These are phyloP conservation scores for Acrobasis repandana DNA, from an alignment of 2,888 invertebrate species.

Conservation along the genomic window DNA sequence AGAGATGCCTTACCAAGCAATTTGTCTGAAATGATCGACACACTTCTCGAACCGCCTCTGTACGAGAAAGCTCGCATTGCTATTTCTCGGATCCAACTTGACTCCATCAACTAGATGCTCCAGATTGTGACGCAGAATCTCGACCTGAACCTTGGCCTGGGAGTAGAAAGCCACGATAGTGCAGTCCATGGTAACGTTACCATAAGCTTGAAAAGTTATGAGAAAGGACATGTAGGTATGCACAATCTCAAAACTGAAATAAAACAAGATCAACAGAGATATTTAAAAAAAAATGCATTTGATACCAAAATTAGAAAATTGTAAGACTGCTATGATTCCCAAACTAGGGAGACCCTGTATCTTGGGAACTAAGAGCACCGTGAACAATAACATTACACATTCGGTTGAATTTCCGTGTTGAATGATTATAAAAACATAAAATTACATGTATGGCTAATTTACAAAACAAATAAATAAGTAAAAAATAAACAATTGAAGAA, in stretches of 20 bases:
- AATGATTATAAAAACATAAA: no score
- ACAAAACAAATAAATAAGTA: no score
- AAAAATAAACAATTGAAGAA: no score
- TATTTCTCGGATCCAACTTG: conserved; percentile 21
- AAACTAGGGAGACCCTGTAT: no score
- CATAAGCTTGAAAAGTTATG: conserved; percentile 60
- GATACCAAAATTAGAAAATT: no score
- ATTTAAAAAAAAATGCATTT: no score
- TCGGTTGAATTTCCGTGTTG: no score
- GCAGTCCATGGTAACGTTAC: conserved; percentile 67
- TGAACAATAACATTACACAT: no score
- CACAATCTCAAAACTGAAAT: conserved; percentile 58
- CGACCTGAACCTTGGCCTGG: conserved; percentile 61
- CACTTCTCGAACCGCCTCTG: conserved; percentile 53
- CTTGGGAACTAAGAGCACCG: no score
- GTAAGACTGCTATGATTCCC: no score
- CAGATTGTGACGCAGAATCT: conserved; percentile 58
- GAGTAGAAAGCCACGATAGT: conserved; percentile 64
- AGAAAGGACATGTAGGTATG: conserved; percentile 52
- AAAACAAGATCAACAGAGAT: neutral
- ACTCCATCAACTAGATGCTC: conserved; percentile 49
- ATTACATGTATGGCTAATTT: no score
- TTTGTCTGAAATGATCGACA: conserved; percentile 56
- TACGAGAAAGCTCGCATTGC: conserved; percentile 34
- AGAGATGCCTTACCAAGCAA: conserved; percentile 48